phyloP scores from a whole-genome alignment of 2,888 invertebrate species.

The Drosophila engyochracea region DNA sequence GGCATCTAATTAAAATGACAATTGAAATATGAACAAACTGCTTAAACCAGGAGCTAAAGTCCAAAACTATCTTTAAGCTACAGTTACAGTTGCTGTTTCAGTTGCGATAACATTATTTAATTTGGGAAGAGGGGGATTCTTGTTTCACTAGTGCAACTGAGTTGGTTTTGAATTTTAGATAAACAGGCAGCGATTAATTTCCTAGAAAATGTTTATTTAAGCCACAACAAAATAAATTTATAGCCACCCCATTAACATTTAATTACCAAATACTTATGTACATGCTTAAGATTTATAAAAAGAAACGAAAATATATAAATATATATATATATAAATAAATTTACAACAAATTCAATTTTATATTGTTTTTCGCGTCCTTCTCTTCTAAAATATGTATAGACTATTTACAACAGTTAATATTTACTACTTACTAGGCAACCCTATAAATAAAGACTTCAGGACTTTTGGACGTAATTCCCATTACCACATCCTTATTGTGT shows the following conservation, averaged over 20 bases:
- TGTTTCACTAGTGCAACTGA: background rate
- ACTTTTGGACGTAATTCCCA: background rate
- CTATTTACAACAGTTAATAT: background rate
- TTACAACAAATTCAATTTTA: background rate
- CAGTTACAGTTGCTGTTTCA: background rate
- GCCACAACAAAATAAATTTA: background rate
- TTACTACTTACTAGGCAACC: background rate
- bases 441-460: background rate
- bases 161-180: background rate
- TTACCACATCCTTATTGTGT: background rate
- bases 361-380: background rate
- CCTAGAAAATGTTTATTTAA: background rate
- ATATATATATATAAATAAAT: background rate
- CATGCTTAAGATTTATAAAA: background rate
- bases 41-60: constrained; percentile 31
- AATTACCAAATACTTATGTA: background rate
- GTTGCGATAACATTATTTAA: background rate
- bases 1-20: constrained; percentile 76
- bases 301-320: background rate
- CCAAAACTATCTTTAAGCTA: constrained; percentile 41
- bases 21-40: constrained; percentile 55
- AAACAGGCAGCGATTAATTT: background rate
- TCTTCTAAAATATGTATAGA: background rate
- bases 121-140: background rate
- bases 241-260: background rate